Conservation (phyloP, 2,113 vertebrate species). For the Himantopus leucocephalus region DNA sequence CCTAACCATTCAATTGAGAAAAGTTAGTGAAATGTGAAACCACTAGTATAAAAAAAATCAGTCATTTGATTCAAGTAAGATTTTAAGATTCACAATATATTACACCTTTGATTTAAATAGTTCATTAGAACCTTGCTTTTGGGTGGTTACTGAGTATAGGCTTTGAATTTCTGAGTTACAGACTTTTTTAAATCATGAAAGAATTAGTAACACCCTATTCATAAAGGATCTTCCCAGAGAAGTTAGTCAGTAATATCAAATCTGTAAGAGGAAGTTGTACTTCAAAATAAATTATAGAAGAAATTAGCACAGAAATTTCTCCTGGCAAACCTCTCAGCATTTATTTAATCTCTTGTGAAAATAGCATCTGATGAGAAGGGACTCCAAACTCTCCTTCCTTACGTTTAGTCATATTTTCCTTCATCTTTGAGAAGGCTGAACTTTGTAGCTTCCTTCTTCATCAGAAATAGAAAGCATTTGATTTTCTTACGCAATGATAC, state of each 20-base stretch:
- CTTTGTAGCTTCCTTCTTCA: background rate
- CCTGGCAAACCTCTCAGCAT: background rate
- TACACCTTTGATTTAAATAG: background rate
- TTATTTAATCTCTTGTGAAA: background rate
- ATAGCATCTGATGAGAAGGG: background rate
- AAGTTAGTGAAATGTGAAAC: background rate
- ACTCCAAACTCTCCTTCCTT: background rate
- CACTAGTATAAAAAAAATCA: background rate
- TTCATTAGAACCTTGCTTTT: background rate
- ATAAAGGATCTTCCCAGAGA: background rate
- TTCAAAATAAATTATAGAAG: background rate
- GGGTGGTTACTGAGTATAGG: background rate
- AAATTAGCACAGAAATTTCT: background rate
- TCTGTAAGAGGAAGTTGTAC: background rate
- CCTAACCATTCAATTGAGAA: background rate
- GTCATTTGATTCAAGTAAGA: background rate
- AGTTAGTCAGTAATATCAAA: background rate
- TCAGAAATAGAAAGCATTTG: background rate
- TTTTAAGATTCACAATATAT: background rate
- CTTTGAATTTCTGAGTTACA: background rate
- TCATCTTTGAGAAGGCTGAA: background rate
- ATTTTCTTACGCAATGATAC: background rate
- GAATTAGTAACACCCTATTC: background rate
- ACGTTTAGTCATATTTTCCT: background rate
- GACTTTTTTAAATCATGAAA: background rate